These are phyloP conservation scores for Copsychus sechellarum DNA, from an alignment of 2,113 vertebrate species.

Conservation along the genomic window DNA sequence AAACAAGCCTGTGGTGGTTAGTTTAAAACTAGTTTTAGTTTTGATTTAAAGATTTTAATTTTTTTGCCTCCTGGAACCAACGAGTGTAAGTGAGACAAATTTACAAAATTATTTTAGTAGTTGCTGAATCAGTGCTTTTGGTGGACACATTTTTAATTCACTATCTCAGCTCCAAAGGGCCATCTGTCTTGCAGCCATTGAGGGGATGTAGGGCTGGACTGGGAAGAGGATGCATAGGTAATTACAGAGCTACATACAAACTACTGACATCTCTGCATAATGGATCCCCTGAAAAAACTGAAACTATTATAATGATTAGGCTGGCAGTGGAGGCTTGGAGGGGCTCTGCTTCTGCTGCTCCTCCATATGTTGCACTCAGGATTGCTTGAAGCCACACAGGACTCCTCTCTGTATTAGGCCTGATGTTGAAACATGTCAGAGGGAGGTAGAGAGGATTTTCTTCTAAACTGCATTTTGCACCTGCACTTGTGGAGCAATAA, in stretches of 20 bases:
- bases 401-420: not conserved
- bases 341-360: conserved; percentile 45
- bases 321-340: not conserved
- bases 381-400: conserved; percentile 2
- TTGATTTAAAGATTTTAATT: not conserved
- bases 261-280: conserved; percentile 31
- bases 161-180: conserved; percentile 41
- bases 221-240: conserved; percentile 34
- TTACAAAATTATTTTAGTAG: not conserved
- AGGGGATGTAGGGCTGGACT: conserved; percentile 6
- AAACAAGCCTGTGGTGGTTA: not conserved
- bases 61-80: not conserved
- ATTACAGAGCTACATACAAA: conserved; percentile 31
- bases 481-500: conserved; percentile 39
- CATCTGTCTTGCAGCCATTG: conserved; percentile 48
- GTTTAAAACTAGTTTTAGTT: not conserved
- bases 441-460: conserved; percentile 36
- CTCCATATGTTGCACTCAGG: conserved; percentile 14
- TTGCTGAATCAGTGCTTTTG: conserved; percentile 48
- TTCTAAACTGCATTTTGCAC: conserved; percentile 38
- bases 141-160: not conserved
- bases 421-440: conserved; percentile 36
- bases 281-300: conserved; percentile 46
- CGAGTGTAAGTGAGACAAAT: not conserved
- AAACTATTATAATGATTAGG: conserved; percentile 35